A percentile compares a stretch with the other conserved stretches of the same genome.
Conservation (phyloP, 2,113 vertebrate genomes). For the Terrapene triunguis region DNA sequence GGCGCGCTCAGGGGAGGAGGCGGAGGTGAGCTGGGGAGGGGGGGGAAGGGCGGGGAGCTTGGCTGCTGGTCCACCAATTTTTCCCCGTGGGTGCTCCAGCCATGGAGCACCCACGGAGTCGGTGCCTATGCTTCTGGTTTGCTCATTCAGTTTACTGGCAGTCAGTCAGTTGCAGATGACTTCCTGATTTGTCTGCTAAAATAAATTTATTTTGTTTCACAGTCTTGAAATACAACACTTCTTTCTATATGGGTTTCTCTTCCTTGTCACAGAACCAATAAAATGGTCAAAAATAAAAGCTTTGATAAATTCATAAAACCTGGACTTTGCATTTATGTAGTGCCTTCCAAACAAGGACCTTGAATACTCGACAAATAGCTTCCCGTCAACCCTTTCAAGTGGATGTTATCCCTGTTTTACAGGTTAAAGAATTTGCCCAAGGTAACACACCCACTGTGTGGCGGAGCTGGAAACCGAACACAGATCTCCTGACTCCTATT, state of each 20-base stretch:
- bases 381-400: accelerated
- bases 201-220: accelerated
- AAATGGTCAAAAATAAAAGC: background rate
- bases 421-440: constrained; percentile 48
- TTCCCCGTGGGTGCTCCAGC: too few relatives aligned
- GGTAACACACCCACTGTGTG: constrained; percentile 5
- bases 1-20: too few relatives aligned
- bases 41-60: too few relatives aligned
- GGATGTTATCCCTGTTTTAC: constrained; percentile 26
- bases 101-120: too few relatives aligned
- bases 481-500: constrained; percentile 2
- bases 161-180: background rate
- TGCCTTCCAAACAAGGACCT: background rate
- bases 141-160: background rate
- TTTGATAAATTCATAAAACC: background rate
- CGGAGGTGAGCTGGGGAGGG: too few relatives aligned
- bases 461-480: constrained; percentile 12
- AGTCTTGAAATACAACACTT: background rate
- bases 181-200: accelerated
- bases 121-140: background rate
- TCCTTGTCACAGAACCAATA: background rate
- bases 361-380: background rate
- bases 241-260: accelerated
- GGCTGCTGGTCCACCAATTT: too few relatives aligned
- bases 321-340: background rate